These are phyloP conservation scores for Megamerina dolium DNA, from an alignment of 2,888 invertebrate species.

Conservation along the genomic window DNA sequence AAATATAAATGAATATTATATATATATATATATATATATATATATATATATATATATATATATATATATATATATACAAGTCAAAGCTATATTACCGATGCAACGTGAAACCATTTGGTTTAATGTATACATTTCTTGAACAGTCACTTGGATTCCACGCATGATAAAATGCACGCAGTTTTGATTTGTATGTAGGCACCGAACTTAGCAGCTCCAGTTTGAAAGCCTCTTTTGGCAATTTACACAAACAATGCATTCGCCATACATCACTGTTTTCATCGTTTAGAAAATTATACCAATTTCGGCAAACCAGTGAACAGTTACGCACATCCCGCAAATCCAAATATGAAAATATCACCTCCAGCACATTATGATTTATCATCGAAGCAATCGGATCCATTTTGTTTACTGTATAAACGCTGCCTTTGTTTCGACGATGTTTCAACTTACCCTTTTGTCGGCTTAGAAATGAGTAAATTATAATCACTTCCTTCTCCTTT, in stretches of 20 bases:
- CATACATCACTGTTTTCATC: conserved; percentile 95
- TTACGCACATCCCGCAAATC: conserved; percentile 78
- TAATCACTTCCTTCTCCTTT: too few species aligned
- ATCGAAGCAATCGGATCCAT: conserved; percentile 59
- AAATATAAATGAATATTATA: neutral
- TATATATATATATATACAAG: neutral
- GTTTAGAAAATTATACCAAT: conserved; percentile 83
- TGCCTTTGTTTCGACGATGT: too few species aligned
- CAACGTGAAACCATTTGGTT: conserved; percentile 93
- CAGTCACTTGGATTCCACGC: conserved; percentile 98
- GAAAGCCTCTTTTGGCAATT: conserved; percentile 75
- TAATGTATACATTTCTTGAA: conserved; percentile 93
- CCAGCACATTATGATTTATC: conserved; percentile 74
- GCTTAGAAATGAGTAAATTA: too few species aligned
- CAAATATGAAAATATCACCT: conserved; percentile 87
- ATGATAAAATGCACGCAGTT: conserved; percentile 86
- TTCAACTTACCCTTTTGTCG: too few species aligned
- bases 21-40: neutral
- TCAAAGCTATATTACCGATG: conserved; percentile 58
- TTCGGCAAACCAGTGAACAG: conserved; percentile 88
- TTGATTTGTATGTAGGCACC: conserved; percentile 85
- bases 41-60: too few species aligned
- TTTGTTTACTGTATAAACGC: too few species aligned
- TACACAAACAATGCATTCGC: conserved; percentile 81
- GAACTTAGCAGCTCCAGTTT: conserved; percentile 87